Conservation (phyloP, 1,140 invertebrate genomes). For the Drosophila oshimai region DNA sequence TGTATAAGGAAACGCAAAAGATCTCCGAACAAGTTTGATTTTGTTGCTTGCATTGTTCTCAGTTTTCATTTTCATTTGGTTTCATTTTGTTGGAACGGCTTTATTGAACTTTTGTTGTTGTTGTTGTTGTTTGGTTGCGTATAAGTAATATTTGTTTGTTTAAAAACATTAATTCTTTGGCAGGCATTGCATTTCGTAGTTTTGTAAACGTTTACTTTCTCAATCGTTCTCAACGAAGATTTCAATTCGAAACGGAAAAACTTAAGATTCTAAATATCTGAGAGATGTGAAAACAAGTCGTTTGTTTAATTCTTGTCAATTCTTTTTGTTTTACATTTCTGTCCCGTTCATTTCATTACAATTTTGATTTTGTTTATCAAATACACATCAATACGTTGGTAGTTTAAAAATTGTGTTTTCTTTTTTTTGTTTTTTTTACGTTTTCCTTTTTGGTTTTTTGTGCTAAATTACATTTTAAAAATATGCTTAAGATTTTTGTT, state of each 20-base stretch:
- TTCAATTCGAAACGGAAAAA: constrained; percentile 51
- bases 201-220: constrained; percentile 70
- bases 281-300: constrained; percentile 7
- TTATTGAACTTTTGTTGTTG: constrained; percentile 82
- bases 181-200: constrained; percentile 82
- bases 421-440: constrained; percentile 36
- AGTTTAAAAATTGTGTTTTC: constrained; percentile 74
- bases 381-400: constrained; percentile 78
- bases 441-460: constrained; percentile 57
- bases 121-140: constrained; percentile 64
- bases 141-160: constrained; percentile 68
- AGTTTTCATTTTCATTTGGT: constrained; percentile 43
- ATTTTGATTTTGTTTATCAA: constrained; percentile 64
- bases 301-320: constrained; percentile 28
- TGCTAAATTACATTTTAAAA: constrained; percentile 82
- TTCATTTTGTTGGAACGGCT: constrained; percentile 78
- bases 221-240: constrained; percentile 23
- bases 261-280: constrained; percentile 26
- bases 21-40: constrained; percentile 70
- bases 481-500: constrained; percentile 71
- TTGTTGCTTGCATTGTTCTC: constrained; percentile 24
- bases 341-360: constrained; percentile 16
- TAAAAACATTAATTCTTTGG: constrained; percentile 80
- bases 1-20: constrained; percentile 73
- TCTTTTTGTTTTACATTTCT: constrained; percentile 18